phyloP scores from a whole-genome alignment of 2,113 vertebrate genomes.

The Toxostoma redivivum region DNA sequence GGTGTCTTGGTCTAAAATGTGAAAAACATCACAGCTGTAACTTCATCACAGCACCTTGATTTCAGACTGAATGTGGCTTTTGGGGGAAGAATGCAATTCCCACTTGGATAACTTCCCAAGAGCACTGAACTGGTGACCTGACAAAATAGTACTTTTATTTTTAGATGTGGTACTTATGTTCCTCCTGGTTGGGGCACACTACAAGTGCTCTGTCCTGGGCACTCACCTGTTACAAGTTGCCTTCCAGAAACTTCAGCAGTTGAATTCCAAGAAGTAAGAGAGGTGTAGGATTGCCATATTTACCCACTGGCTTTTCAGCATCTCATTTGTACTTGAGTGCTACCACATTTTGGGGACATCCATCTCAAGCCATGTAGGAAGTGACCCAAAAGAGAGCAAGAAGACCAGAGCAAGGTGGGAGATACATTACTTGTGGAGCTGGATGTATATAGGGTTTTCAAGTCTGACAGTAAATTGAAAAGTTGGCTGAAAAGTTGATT shows the following conservation, averaged over 20 bases:
- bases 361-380: background rate
- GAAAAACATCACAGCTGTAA: background rate
- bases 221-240: background rate
- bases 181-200: background rate
- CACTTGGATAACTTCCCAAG: background rate
- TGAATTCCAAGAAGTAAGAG: background rate
- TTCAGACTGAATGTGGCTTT: background rate
- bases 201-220: background rate
- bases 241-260: background rate
- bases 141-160: background rate
- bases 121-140: background rate
- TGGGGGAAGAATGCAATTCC: background rate
- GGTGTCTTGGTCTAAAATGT: background rate
- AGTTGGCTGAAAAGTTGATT: background rate
- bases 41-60: background rate
- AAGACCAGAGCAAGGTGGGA: background rate
- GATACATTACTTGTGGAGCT: background rate
- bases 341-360: background rate
- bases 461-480: background rate
- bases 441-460: background rate
- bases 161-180: background rate
- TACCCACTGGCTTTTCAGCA: background rate
- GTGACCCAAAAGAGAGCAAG: background rate
- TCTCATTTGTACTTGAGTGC: background rate
- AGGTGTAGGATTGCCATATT: background rate